Percentiles rank a stretch among this genome's conserved stretches.
phyloP scores from a whole-genome alignment of 2,797 vertebrate species.

The Salarias fasciatus region DNA sequence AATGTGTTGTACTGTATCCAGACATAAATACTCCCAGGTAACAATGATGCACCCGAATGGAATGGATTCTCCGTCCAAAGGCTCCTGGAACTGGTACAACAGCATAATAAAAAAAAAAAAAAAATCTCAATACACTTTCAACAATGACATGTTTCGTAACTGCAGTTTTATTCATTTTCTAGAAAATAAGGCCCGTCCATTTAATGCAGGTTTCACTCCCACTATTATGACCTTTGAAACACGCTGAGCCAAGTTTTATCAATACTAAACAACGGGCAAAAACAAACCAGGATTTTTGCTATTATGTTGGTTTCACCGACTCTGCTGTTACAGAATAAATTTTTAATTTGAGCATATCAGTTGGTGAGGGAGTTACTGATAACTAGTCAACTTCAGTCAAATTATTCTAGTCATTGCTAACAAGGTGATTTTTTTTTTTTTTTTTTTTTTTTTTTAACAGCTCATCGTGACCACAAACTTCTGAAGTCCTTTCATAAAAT shows the following conservation, averaged over 20 bases:
- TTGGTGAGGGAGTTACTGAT: conserved; percentile 10
- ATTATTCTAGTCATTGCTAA: conserved; percentile 22
- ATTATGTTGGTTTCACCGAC: conserved; percentile 13
- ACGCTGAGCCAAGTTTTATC: conserved; percentile 5
- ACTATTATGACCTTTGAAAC: conserved; percentile 30
- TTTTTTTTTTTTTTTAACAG: no score
- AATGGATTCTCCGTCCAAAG: conserved; percentile 15
- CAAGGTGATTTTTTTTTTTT: no score
- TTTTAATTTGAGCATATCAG: conserved; percentile 26
- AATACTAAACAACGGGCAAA: conserved; percentile 7
- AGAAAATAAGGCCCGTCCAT: conserved; percentile 4
- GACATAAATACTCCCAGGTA: conserved; percentile 21
- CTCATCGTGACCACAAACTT: not conserved
- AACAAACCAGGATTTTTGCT: not conserved
- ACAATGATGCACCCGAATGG: conserved; percentile 25
- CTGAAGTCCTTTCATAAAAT: conserved; percentile 6
- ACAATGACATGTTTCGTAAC: conserved; percentile 13
- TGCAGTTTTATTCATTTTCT: conserved; percentile 10
- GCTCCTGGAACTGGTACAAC: not conserved
- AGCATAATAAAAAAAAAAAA: conserved; percentile 13
- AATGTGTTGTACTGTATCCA: conserved; percentile 21
- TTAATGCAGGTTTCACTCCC: conserved; percentile 15
- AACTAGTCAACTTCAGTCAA: conserved; percentile 17
- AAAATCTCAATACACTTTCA: conserved; percentile 12
- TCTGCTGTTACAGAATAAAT: not conserved